Conservation (phyloP, 2,113 vertebrate species). For the Corydoras sp. region DNA sequence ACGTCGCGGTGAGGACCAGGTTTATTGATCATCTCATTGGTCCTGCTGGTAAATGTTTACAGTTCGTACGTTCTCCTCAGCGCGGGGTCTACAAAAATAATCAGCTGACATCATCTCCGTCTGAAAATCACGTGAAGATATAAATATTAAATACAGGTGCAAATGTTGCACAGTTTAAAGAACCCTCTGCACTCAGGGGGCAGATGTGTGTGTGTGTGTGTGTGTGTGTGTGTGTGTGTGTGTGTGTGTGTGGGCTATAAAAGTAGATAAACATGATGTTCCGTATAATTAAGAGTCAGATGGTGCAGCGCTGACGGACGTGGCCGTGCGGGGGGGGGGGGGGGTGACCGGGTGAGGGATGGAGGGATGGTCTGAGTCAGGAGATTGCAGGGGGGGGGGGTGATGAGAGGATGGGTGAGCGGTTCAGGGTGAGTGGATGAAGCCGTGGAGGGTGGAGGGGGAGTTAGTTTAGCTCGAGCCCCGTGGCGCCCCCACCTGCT, state of each 20-base stretch:
- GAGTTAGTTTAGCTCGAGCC: conserved; percentile 54
- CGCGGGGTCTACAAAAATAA: conserved; percentile 56
- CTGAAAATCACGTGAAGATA: conserved; percentile 29
- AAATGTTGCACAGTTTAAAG: conserved; percentile 66
- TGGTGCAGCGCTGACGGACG: not conserved
- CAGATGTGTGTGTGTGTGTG: conserved; percentile 12
- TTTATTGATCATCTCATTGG: conserved; percentile 42
- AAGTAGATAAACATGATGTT: too few relatives aligned
- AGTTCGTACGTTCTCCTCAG: conserved; percentile 45
- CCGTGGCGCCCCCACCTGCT: conserved; percentile 83
- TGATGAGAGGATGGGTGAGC: conserved; percentile 23
- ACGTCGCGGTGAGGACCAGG: conserved; percentile 22
- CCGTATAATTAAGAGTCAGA: not conserved
- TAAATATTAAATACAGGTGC: conserved; percentile 70
- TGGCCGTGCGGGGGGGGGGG: not conserved
- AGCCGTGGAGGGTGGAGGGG: conserved; percentile 41
- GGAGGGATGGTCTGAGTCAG: conserved; percentile 1
- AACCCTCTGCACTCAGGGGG: conserved; percentile 39
- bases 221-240: too few relatives aligned
- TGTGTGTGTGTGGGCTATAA: too few relatives aligned
- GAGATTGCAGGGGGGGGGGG: conserved; percentile 36
- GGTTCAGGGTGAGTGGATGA: conserved; percentile 39
- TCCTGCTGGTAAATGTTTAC: conserved; percentile 25
- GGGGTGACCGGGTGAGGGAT: too few relatives aligned
- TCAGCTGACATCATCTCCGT: conserved; percentile 15